phyloP scores from a whole-genome alignment of 1,140 invertebrate genomes.

The Heliothis virescens region DNA sequence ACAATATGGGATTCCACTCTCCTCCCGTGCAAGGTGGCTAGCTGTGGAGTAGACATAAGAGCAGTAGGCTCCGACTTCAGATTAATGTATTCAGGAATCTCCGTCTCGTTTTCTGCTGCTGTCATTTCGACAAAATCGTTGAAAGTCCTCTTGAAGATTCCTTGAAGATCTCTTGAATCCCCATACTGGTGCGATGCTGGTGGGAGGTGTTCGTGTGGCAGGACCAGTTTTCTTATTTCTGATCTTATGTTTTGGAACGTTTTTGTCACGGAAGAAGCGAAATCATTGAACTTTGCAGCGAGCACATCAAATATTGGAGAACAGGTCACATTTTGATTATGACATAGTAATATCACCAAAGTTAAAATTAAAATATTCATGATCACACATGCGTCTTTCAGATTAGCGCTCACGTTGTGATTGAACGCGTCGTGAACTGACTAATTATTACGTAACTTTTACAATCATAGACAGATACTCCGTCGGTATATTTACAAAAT shows the following conservation, averaged over 20 bases:
- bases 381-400: background rate
- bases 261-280: slow-evolving; percentile 50
- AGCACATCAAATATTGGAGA: slow-evolving; percentile 54
- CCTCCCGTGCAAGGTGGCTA: slow-evolving; percentile 89
- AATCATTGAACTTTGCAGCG: slow-evolving; percentile 56
- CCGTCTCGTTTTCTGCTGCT: slow-evolving; percentile 50
- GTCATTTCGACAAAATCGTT: slow-evolving; percentile 39
- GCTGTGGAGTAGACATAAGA: slow-evolving; percentile 80
- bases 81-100: slow-evolving; percentile 48
- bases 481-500: slow-evolving; percentile 27
- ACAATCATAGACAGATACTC: slow-evolving; percentile 13
- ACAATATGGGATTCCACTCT: slow-evolving; percentile 88
- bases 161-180: background rate
- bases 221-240: slow-evolving; percentile 54
- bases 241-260: slow-evolving; percentile 54
- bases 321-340: slow-evolving; percentile 43
- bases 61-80: slow-evolving; percentile 59
- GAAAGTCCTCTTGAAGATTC: slow-evolving; percentile 19
- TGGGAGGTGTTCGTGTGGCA: background rate
- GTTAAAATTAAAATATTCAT: slow-evolving; percentile 47
- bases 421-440: background rate
- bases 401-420: background rate
- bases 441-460: slow-evolving; percentile 22
- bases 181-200: background rate
- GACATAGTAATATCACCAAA: slow-evolving; percentile 44